Evolutionary conservation across 2,113 vertebrate species (phyloP), one percentile per base, ranked within the genome.

Genomic region (Geococcyx californianus): DNA sequence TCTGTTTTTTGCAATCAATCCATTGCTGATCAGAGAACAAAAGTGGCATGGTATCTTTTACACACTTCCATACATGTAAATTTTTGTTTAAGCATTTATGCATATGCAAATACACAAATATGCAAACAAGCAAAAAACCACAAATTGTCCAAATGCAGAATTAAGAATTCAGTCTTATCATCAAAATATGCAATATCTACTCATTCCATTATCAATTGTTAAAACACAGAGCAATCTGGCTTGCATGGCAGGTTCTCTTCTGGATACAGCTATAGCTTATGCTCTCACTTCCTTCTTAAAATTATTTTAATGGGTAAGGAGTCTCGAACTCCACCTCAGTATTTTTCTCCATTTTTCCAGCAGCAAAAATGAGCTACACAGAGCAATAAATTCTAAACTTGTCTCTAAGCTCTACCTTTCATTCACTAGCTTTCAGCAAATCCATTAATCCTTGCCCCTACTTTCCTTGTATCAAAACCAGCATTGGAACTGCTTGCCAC

Each of bases 1-100:
- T 42, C 31, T 26, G 3, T 1, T 14, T 56, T 81, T 73, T 66
- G 28, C 51, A 62, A 40, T 42, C 55, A 62, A 17, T 67, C 24
- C 60, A 79, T 36, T 38, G 20, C 29, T 81, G 47, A 38, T 25
- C 34, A 26, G 33, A 81, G 18, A 77, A 70, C 20, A 74, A 66
- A 72, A 9, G 8, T 20, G 7, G 9, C 21, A 26, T 45, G 55
- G 66, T 54, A 63, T 44, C 24, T 34, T n/a, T 31, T 73, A 52
- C 10, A 14, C 6, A 42, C 4, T 62, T 63, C 33, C 8, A 34
- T 33, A 38, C 8, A 58, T 2, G 1, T 31, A 66, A 0, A 0
- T 16, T 45, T 77, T 62, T 63, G 3, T 78, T 89, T 45, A 44
- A 6, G 0, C 12, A 56, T 6, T 6, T 55, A 8, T 33, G 11